A percentile compares a stretch with the other conserved stretches of the same genome.
phyloP scores from a whole-genome alignment of 2,888 invertebrate species.

The Philaethria dido region DNA sequence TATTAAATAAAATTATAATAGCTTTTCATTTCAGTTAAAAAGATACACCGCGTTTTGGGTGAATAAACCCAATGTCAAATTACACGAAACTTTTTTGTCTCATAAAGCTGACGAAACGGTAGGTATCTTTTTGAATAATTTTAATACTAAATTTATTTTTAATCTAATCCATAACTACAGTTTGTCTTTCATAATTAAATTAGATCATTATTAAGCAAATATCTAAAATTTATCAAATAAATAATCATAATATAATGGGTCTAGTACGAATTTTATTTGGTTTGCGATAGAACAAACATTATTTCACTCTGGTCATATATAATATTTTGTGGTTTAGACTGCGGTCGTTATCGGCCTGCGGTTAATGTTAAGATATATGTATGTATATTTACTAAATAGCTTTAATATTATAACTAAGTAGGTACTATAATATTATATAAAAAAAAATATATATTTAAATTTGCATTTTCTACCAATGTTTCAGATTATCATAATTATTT shows the following conservation, averaged over 20 bases:
- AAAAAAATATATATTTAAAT: background rate
- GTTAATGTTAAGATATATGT: constrained; percentile 11
- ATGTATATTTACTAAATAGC: background rate
- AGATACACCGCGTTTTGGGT: too few relatives aligned
- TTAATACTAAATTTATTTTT: too few relatives aligned
- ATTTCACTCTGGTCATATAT: constrained; percentile 3
- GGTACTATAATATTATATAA: background rate
- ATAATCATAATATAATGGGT: background rate
- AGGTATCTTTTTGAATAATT: too few relatives aligned
- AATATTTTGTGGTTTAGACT: constrained; percentile 4
- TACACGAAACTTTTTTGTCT: too few relatives aligned
- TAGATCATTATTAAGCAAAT: background rate
- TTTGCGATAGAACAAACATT: background rate
- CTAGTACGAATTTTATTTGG: background rate
- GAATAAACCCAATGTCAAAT: too few relatives aligned
- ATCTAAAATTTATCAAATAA: background rate
- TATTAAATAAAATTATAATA: too few relatives aligned
- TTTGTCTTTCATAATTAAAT: background rate
- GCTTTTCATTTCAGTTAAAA: too few relatives aligned
- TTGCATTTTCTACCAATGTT: too few relatives aligned
- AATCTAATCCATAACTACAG: too few relatives aligned
- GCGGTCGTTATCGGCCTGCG: constrained; percentile 11
- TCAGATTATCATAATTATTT: too few relatives aligned
- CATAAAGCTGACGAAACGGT: too few relatives aligned
- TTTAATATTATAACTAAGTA: background rate